These are phyloP conservation scores for Xylocopa sonorina DNA, from an alignment of 1,140 invertebrate genomes.

Conservation along the genomic window DNA sequence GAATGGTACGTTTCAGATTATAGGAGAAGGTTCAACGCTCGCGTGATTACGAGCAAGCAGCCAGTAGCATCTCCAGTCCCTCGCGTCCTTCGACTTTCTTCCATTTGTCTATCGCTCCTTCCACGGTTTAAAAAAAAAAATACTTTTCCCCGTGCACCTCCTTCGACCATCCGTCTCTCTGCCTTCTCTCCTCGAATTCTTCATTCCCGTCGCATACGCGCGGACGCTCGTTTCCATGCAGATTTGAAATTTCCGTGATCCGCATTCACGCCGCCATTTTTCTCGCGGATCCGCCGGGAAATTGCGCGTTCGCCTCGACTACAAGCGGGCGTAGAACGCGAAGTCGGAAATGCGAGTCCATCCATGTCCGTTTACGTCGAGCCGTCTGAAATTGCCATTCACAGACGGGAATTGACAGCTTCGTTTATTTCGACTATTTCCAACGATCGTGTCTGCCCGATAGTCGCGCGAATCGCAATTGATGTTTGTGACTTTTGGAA, in stretches of 20 bases:
- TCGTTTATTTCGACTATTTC: not conserved
- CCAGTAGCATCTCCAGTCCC: constrained; percentile 30
- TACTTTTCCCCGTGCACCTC: not conserved
- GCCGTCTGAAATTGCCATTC: not conserved
- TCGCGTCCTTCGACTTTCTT: constrained; percentile 55
- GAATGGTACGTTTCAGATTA: constrained; percentile 69
- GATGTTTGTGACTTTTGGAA: no score
- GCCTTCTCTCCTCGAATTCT: not conserved
- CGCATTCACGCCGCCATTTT: not conserved
- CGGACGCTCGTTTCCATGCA: not conserved
- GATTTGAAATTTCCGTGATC: constrained; percentile 8
- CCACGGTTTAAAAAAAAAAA: not conserved
- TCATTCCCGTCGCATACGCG: not conserved
- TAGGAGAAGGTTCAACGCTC: constrained; percentile 64
- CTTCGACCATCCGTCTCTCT: not conserved
- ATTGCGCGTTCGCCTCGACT: not conserved
- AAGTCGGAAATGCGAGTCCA: constrained; percentile 9
- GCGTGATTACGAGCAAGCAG: constrained; percentile 56
- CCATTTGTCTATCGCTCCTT: constrained; percentile 49
- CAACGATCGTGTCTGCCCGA: no score
- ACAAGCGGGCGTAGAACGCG: constrained; percentile 12
- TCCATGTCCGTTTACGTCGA: not conserved
- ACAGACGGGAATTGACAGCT: not conserved
- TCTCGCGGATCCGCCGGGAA: not conserved
- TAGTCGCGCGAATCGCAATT: no score